phyloP scores from a whole-genome alignment of 53 echinoderm and acorn worm species.

The Luidia sarsii region DNA sequence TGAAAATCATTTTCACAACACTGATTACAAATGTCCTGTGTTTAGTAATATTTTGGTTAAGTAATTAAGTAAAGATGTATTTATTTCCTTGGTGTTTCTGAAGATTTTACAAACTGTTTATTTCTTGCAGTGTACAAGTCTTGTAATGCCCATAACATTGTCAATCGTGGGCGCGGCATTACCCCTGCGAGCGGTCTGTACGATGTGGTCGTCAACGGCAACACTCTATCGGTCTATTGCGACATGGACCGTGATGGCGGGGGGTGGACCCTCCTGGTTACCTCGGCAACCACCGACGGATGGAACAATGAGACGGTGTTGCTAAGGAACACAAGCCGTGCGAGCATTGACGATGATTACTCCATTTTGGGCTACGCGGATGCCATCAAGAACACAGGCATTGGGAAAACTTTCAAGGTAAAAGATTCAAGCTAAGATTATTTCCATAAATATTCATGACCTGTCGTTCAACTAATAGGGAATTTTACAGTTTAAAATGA shows the following conservation, averaged over 20 bases:
- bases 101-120: neutral
- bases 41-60: too few species aligned
- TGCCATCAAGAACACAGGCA: conserved; percentile 57
- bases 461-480: neutral
- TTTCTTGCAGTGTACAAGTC: conserved; percentile 60
- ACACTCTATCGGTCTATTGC: conserved; percentile 57
- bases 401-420: conserved; percentile 69
- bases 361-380: conserved; percentile 74
- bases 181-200: conserved; percentile 62
- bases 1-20: too few species aligned
- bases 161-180: conserved; percentile 53
- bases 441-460: neutral
- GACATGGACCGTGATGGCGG: conserved; percentile 84
- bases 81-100: neutral
- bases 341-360: conserved; percentile 67
- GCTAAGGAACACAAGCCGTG: conserved; percentile 49
- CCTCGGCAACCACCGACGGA: conserved; percentile 56
- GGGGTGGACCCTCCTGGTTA: conserved; percentile 81
- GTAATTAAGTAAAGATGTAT: too few species aligned
- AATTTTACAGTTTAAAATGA: too few species aligned
- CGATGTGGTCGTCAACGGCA: conserved; percentile 25
- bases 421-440: neutral
- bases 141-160: conserved; percentile 71
- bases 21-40: too few species aligned
- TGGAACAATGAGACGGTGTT: conserved; percentile 47